Conservation (phyloP, 2,797 vertebrate species). For the Syncerus caffer region DNA sequence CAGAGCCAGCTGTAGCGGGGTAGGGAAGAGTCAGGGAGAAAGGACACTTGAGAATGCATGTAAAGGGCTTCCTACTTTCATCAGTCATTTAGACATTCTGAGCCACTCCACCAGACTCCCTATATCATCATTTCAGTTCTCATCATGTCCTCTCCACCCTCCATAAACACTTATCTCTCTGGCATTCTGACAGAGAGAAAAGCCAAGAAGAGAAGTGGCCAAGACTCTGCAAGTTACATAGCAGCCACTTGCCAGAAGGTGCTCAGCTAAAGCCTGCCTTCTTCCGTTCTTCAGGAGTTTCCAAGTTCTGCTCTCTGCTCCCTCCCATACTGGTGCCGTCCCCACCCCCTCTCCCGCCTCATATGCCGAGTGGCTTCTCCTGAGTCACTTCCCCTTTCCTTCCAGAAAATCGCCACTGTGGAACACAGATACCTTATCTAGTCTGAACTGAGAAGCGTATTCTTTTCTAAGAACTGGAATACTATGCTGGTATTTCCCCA, state of each 20-base stretch:
- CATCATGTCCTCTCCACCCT: not conserved
- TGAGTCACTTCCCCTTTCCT: not conserved
- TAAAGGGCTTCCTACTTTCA: not conserved
- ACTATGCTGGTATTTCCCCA: not conserved
- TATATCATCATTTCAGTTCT: not conserved
- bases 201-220: not conserved
- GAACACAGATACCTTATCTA: not conserved
- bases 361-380: not conserved
- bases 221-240: not conserved
- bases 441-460: not conserved
- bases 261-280: accelerated
- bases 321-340: not conserved
- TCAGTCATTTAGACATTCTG: not conserved
- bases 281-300: not conserved
- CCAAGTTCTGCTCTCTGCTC: not conserved
- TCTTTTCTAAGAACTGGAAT: not conserved
- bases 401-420: not conserved
- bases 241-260: not conserved
- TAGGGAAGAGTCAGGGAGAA: not conserved
- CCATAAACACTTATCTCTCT: not conserved
- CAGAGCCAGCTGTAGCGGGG: not conserved
- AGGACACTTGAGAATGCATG: not conserved
- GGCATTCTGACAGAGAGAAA: not conserved
- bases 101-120: not conserved
- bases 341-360: accelerated